A percentile compares a stretch with the other conserved stretches of the same genome.
These are phyloP conservation scores for Uloborus plumipes DNA, from an alignment of 2,888 invertebrate species.

Conservation along the genomic window DNA sequence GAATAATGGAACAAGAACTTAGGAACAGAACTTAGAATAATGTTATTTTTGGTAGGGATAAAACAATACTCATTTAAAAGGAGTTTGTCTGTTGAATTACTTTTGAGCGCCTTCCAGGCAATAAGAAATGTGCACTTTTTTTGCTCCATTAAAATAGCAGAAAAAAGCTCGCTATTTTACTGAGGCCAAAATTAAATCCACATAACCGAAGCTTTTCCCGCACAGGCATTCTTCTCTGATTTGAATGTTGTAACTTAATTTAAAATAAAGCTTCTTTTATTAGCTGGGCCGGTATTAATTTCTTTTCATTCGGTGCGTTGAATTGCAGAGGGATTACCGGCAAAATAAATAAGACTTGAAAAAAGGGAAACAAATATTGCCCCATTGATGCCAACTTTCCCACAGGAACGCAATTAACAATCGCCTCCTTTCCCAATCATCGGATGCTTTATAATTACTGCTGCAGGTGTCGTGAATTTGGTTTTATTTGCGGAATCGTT, in stretches of 20 bases:
- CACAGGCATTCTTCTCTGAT: constrained; percentile 38
- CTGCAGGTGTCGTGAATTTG: constrained; percentile 50
- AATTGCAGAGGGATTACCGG: constrained; percentile 56
- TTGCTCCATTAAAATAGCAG: no score
- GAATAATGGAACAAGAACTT: no score
- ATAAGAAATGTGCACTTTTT: constrained; percentile 50
- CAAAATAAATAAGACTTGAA: constrained; percentile 47
- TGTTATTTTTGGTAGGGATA: no score
- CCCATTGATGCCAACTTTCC: constrained; percentile 30
- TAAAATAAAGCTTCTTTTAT: constrained; percentile 62
- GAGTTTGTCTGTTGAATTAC: constrained; percentile 36
- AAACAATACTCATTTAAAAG: constrained; percentile 57
- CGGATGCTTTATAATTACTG: constrained; percentile 56
- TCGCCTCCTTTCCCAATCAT: constrained; percentile 40
- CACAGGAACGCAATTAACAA: constrained; percentile 54
- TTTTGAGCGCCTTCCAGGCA: constrained; percentile 58
- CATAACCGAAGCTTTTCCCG: constrained; percentile 55
- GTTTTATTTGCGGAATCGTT: constrained; percentile 38
- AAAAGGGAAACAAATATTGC: constrained; percentile 54
- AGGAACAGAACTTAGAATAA: no score
- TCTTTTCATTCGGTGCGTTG: constrained; percentile 49
- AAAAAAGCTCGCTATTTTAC: constrained; percentile 20
- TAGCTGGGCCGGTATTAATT: constrained; percentile 49
- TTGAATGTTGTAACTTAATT: constrained; percentile 58
- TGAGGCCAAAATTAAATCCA: constrained; percentile 59